Evolutionary conservation across 2,888 invertebrate genomes (phyloP).

Genomic region (Diloba caeruleocephala): DNA sequence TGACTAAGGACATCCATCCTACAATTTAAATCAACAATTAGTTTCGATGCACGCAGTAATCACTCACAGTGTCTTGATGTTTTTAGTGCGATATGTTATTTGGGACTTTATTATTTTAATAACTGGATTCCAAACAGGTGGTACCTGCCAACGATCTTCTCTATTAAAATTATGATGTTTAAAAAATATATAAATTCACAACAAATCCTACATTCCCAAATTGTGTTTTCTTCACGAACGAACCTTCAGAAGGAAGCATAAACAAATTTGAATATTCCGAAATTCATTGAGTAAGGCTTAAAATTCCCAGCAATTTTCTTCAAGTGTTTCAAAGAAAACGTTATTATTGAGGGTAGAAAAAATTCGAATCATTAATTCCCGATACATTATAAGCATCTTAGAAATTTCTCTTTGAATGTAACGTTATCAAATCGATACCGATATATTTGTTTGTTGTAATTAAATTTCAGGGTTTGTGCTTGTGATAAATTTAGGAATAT

Average conservation of each 20-base stretch:
- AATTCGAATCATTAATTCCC: constrained; percentile 51
- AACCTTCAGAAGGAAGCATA: constrained; percentile 24
- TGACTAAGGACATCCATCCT: too few species aligned
- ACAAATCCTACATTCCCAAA: constrained; percentile 35
- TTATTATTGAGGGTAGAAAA: constrained; percentile 39
- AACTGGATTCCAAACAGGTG: too few species aligned
- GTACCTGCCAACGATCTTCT: too few species aligned
- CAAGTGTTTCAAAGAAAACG: constrained; percentile 46
- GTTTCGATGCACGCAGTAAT: too few species aligned
- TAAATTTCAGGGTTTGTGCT: constrained; percentile 47
- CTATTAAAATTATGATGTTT: too few species aligned
- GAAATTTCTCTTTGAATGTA: constrained; percentile 44
- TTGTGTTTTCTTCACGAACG: constrained; percentile 21
- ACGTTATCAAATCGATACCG: constrained; percentile 37
- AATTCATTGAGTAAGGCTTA: constrained; percentile 42
- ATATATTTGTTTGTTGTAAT: constrained; percentile 49
- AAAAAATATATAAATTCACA: constrained; percentile 26
- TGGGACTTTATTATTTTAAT: too few species aligned
- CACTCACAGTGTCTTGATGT: too few species aligned
- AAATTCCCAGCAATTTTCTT: constrained; percentile 34
- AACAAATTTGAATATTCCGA: constrained; percentile 49
- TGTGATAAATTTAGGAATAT: constrained; percentile 16
- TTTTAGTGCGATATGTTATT: too few species aligned
- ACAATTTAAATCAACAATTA: too few species aligned
- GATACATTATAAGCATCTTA: constrained; percentile 55